Conservation (phyloP, 2,888 invertebrate genomes). For the Saturnia pavonia region DNA sequence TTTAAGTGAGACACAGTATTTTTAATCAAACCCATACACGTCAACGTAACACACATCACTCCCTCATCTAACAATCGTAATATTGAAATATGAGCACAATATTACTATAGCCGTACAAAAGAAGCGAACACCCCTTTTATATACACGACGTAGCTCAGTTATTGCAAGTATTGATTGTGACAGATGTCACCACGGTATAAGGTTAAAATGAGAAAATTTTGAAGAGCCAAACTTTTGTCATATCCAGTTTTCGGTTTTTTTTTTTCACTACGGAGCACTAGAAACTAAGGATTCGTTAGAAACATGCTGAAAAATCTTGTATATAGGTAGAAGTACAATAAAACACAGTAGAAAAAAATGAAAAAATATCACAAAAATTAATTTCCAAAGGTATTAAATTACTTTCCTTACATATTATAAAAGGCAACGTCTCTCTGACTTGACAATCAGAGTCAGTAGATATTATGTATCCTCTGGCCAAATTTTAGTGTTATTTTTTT, state of each 20-base stretch:
- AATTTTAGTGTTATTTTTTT: too few relatives aligned
- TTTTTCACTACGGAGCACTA: background rate
- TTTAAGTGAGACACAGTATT: too few relatives aligned
- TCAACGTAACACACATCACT: slow-evolving; percentile 12
- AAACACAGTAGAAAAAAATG: too few relatives aligned
- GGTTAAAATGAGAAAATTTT: background rate
- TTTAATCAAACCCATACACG: slow-evolving; percentile 14
- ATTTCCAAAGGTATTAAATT: too few relatives aligned
- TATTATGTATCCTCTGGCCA: too few relatives aligned
- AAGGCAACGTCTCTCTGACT: too few relatives aligned
- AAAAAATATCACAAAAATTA: too few relatives aligned
- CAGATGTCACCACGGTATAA: slow-evolving; percentile 35
- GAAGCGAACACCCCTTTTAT: slow-evolving; percentile 27
- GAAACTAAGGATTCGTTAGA: too few relatives aligned
- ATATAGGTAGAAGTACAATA: too few relatives aligned
- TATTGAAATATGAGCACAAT: slow-evolving; percentile 17
- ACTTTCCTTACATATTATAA: too few relatives aligned
- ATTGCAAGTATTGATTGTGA: slow-evolving; percentile 47
- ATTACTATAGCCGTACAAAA: slow-evolving; percentile 5
- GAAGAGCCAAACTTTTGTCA: background rate
- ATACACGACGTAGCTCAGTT: slow-evolving; percentile 40
- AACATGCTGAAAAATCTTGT: too few relatives aligned
- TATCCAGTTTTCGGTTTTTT: background rate
- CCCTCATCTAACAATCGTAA: slow-evolving; percentile 13
- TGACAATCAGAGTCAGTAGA: too few relatives aligned